Evolutionary conservation across 2,888 invertebrate genomes (phyloP).

Genomic region (Palloptera scutellata): DNA sequence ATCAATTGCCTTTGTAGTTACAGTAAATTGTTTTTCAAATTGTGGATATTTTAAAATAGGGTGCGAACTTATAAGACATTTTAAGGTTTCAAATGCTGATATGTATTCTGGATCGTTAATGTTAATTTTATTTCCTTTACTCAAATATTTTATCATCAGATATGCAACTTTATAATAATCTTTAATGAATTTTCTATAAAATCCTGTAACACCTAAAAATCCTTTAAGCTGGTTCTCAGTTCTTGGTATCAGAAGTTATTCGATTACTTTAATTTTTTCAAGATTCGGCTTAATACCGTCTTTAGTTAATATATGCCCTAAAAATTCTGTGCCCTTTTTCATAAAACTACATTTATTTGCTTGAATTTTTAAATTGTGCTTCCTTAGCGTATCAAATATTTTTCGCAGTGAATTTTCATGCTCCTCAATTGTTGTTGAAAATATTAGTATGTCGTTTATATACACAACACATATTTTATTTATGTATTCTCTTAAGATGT

Average conservation of each 20-base stretch:
- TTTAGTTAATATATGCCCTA: slow-evolving; percentile 5
- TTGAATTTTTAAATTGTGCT: slow-evolving; percentile 15
- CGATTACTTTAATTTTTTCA: slow-evolving; percentile 18
- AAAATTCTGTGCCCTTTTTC: slow-evolving; percentile 1
- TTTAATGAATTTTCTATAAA: slow-evolving; percentile 22
- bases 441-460: slow-evolving; percentile 17
- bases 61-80: slow-evolving; percentile 11
- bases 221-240: slow-evolving; percentile 10
- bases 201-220: slow-evolving; percentile 12
- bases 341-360: slow-evolving; percentile 10
- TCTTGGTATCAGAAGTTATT: slow-evolving; percentile 6
- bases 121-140: neutral
- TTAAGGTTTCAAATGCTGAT: neutral
- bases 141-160: neutral
- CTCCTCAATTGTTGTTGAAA: slow-evolving; percentile 13
- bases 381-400: neutral
- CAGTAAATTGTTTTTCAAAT: slow-evolving; percentile 15
- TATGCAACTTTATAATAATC: slow-evolving; percentile 7
- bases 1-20: slow-evolving; percentile 14
- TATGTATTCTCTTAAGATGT: slow-evolving; percentile 6
- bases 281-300: slow-evolving; percentile 10
- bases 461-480: slow-evolving; percentile 21
- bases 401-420: slow-evolving; percentile 8
- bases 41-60: slow-evolving; percentile 18
- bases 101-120: slow-evolving; percentile 3